Conservation (phyloP, 2,888 invertebrate species). For the Meganola albula region DNA sequence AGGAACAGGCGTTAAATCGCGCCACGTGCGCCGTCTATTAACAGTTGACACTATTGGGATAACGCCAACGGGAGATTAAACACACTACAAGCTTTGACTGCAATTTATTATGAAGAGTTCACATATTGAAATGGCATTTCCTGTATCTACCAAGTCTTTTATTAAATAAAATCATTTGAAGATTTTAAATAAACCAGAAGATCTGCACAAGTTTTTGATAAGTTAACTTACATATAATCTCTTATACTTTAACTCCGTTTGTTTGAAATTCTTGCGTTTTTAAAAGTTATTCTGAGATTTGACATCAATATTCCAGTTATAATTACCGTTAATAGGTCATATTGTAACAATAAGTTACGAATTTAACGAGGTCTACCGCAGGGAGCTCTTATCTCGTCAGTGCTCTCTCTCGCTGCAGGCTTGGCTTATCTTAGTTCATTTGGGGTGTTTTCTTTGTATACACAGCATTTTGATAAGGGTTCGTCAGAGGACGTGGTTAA, state of each 20-base stretch:
- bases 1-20: conserved; percentile 56
- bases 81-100: conserved; percentile 31
- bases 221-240: no score
- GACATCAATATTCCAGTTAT: conserved; percentile 33
- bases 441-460: conserved; percentile 31
- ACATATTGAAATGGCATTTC: conserved; percentile 19
- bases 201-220: no score
- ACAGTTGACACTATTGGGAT: conserved; percentile 67
- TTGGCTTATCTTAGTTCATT: conserved; percentile 36
- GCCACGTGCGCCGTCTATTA: conserved; percentile 72
- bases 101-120: conserved; percentile 30
- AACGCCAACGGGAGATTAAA: conserved; percentile 50
- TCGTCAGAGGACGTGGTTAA: conserved; percentile 5
- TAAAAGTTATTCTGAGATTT: no score
- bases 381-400: conserved; percentile 43
- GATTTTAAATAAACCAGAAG: no score
- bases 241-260: no score
- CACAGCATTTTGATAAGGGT: conserved; percentile 17
- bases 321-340: conserved; percentile 52
- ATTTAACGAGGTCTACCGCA: conserved; percentile 52
- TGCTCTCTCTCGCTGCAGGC: conserved; percentile 38
- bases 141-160: conserved; percentile 26
- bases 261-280: no score
- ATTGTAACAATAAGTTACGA: conserved; percentile 66
- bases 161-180: no score